These are phyloP conservation scores for Notiomystis cincta DNA, from an alignment of 2,113 vertebrate genomes.

Conservation along the genomic window DNA sequence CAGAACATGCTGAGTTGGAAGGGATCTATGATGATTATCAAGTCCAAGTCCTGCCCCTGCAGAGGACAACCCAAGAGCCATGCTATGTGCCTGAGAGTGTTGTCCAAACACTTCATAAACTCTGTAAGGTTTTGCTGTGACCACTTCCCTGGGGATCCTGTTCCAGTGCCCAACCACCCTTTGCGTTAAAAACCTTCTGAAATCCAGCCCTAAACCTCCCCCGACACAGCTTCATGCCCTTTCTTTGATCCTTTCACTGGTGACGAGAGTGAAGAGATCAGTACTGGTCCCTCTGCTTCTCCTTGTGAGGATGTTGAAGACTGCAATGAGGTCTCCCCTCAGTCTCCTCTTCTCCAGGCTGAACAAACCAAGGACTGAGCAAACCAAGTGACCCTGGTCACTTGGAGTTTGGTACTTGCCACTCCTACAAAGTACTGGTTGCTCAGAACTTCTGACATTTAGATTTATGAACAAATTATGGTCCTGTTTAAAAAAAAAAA, in stretches of 20 bases:
- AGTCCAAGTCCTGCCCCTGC: neutral
- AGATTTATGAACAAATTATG: neutral
- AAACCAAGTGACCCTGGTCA: neutral
- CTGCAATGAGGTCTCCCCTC: rapidly evolving
- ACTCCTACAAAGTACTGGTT: neutral
- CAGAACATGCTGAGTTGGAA: neutral
- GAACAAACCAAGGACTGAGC: neutral
- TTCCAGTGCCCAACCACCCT: neutral
- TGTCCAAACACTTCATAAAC: neutral
- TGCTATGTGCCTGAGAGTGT: neutral
- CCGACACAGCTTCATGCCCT: neutral
- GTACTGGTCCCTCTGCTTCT: neutral
- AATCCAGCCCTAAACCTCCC: neutral
- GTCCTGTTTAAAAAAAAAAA: neutral
- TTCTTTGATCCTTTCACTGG: neutral
- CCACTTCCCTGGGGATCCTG: neutral
- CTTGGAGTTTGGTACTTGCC: neutral
- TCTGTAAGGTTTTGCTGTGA: neutral
- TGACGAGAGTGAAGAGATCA: neutral
- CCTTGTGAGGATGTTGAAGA: neutral
- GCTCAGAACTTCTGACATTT: neutral
- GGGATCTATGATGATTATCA: neutral
- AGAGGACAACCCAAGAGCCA: neutral
- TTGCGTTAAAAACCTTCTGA: neutral
- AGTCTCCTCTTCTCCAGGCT: too few relatives aligned